These are phyloP conservation scores for Bufotes viridis DNA, from an alignment of 2,797 vertebrate genomes.

Conservation along the genomic window DNA sequence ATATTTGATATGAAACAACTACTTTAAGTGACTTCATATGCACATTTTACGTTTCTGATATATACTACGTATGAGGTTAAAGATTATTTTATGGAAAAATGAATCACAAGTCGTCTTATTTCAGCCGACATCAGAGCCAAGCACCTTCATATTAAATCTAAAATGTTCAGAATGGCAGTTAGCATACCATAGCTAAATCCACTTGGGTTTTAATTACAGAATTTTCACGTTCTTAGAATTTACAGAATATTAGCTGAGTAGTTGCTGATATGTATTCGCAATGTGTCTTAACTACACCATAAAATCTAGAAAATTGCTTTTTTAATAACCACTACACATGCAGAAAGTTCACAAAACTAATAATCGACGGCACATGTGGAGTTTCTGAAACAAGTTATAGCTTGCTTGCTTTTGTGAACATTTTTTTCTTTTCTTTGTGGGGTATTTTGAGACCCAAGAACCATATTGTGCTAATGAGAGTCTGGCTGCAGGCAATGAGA, in stretches of 20 bases:
- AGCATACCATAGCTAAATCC: slow-evolving; percentile 7
- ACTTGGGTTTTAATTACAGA: slow-evolving; percentile 54
- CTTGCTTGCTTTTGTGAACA: not conserved
- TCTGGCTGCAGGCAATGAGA: slow-evolving; percentile 47
- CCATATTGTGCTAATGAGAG: slow-evolving; percentile 46
- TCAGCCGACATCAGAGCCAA: not conserved
- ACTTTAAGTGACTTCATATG: not conserved
- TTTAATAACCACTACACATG: not conserved
- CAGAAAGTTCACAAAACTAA: not conserved
- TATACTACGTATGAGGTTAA: slow-evolving; percentile 1
- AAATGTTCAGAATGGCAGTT: slow-evolving; percentile 42
- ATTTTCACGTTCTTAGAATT: slow-evolving; percentile 36
- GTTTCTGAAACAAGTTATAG: not conserved
- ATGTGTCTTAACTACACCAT: not conserved
- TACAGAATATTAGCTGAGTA: slow-evolving; percentile 36
- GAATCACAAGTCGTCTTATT: not conserved
- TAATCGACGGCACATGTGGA: not conserved
- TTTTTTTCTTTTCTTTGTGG: slow-evolving; percentile 8
- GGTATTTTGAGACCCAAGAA: slow-evolving; percentile 52
- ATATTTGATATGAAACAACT: too few species aligned
- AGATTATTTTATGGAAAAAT: slow-evolving; percentile 32
- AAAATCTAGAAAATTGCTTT: not conserved
- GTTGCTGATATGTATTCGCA: slow-evolving; percentile 15
- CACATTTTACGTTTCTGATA: not conserved
- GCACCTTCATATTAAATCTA: slow-evolving; percentile 31